Evolutionary conservation across 1,140 invertebrate genomes (phyloP).

Genomic region (Melipona quadrifasciata): DNA sequence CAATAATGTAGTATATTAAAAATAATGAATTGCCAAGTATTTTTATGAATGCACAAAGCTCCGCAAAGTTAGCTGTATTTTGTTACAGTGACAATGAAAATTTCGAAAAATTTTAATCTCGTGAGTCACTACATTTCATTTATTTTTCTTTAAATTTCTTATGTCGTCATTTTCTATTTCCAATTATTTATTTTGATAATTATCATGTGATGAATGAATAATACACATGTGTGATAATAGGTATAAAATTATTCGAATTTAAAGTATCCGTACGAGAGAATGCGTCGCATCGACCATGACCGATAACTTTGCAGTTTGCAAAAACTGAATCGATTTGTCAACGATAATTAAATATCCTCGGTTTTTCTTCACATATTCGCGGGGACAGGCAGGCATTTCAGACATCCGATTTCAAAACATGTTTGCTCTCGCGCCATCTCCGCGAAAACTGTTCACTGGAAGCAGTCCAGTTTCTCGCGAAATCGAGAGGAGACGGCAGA

Average conservation of each 20-base stretch:
- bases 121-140: accelerated
- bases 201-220: too few relatives aligned
- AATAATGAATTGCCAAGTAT: too few relatives aligned
- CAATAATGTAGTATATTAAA: too few relatives aligned
- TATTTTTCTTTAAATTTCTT: background rate
- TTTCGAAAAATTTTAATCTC: background rate
- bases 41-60: background rate
- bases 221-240: too few relatives aligned
- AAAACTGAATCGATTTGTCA: background rate
- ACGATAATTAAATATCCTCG: background rate
- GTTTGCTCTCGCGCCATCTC: too few relatives aligned
- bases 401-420: too few relatives aligned
- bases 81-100: background rate
- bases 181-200: background rate
- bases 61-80: background rate
- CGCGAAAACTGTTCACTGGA: background rate
- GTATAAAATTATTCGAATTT: background rate
- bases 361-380: too few relatives aligned
- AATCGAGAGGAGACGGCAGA: background rate
- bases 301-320: background rate
- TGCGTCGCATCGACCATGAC: too few relatives aligned
- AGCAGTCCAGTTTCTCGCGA: background rate
- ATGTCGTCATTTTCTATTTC: background rate
- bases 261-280: too few relatives aligned
- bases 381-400: too few relatives aligned